Conservation (phyloP, 2,797 vertebrate species). For the Danio kyathit region DNA sequence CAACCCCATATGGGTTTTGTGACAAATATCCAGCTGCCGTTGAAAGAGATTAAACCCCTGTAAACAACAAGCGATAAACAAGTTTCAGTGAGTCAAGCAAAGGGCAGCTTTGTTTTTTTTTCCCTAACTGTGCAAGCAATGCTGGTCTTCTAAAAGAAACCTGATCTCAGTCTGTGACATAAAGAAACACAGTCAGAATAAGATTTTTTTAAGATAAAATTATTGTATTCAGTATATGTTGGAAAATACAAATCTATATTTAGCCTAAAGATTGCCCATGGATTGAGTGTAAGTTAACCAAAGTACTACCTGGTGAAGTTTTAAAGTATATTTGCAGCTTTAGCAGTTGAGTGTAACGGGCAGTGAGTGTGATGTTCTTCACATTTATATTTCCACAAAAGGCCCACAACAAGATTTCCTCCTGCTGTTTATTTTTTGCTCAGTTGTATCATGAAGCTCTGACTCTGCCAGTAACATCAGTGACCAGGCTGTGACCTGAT, state of each 20-base stretch:
- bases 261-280: no score
- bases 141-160: neutral
- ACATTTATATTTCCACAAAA: constrained; percentile 4
- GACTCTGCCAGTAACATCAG: constrained; percentile 30
- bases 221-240: neutral
- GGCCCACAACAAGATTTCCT: neutral
- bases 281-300: neutral
- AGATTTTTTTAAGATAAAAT: neutral
- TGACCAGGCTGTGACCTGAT: constrained; percentile 62
- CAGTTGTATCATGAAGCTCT: neutral
- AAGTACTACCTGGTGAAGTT: neutral
- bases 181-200: neutral
- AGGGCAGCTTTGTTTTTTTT: constrained; percentile 8
- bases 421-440: neutral
- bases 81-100: neutral
- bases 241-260: no score
- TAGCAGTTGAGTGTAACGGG: neutral
- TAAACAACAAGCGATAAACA: constrained; percentile 20
- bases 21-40: neutral
- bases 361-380: neutral
- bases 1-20: neutral
- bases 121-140: neutral
- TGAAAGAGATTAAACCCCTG: constrained; percentile 9
- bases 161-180: neutral
- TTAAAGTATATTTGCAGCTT: neutral